A percentile compares a stretch with the other conserved stretches of the same genome.
phyloP scores from a whole-genome alignment of 92 coral and sea anemone species.

The Parazoanthus darwini region DNA sequence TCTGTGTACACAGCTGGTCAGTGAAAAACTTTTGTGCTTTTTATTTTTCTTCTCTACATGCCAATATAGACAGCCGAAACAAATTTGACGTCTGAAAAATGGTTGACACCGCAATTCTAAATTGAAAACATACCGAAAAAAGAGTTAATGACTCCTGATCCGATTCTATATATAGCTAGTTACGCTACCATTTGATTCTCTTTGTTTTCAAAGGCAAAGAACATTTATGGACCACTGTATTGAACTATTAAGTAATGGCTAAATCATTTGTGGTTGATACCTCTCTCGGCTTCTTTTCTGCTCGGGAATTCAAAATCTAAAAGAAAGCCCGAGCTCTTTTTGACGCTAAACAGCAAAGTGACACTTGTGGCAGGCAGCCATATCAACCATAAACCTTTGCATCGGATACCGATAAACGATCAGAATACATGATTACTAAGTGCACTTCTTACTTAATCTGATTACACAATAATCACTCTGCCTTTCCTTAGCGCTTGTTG shows the following conservation, averaged over 20 bases:
- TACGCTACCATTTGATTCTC: background rate
- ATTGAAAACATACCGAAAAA: background rate
- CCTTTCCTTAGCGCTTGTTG: background rate
- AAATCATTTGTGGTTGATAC: background rate
- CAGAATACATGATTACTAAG: background rate
- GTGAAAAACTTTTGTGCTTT: background rate
- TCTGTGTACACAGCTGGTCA: background rate
- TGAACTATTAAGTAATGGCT: background rate
- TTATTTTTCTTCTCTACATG: background rate
- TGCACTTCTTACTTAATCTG: background rate
- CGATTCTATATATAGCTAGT: background rate
- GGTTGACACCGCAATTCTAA: background rate
- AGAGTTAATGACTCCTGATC: background rate
- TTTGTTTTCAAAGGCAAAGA: background rate
- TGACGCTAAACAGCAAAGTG: background rate
- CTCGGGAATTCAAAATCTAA: background rate
- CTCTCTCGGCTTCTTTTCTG: background rate
- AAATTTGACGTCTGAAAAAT: slow-evolving; percentile 2
- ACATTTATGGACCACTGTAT: background rate
- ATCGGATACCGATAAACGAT: background rate
- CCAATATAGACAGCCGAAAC: background rate
- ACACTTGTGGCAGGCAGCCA: background rate
- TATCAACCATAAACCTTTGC: background rate
- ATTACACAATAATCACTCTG: background rate
- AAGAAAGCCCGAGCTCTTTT: background rate